Percentiles rank a stretch among this genome's conserved stretches.
Evolutionary conservation across 2,113 vertebrate genomes (phyloP).

Genomic region (Microcebus tavaratra): DNA sequence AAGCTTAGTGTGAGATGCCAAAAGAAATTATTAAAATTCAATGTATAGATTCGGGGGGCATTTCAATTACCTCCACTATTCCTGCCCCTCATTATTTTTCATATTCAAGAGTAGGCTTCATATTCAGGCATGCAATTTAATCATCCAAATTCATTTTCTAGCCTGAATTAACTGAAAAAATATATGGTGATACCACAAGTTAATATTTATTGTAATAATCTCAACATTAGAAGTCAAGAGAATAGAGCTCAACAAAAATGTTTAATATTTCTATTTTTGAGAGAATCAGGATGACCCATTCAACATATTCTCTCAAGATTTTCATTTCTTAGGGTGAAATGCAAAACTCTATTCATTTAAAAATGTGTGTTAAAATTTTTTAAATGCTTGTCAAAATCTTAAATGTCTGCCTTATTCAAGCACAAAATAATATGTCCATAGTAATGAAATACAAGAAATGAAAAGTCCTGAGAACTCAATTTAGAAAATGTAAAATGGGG

Average conservation of each 20-base stretch:
- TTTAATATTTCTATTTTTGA: slow-evolving; percentile 6
- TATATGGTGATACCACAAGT: not conserved
- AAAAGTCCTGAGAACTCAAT: not conserved
- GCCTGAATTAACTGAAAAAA: slow-evolving; percentile 10
- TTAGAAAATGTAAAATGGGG: not conserved
- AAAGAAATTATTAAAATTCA: slow-evolving; percentile 41
- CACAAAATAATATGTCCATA: not conserved
- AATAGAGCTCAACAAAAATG: not conserved
- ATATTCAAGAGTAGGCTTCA: slow-evolving; percentile 19
- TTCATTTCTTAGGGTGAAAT: not conserved
- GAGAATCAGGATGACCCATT: not conserved
- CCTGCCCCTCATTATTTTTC: not conserved
- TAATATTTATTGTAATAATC: slow-evolving; percentile 27
- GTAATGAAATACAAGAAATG: not conserved
- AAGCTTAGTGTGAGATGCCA: not conserved
- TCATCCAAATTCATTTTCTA: slow-evolving; percentile 44
- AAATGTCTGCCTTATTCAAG: not conserved
- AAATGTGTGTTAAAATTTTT: not conserved
- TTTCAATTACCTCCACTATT: slow-evolving; percentile 29
- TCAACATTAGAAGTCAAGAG: slow-evolving; percentile 24
- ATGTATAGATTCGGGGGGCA: not conserved
- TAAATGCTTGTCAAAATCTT: slow-evolving; percentile 5
- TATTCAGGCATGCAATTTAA: slow-evolving; percentile 27
- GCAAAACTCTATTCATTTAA: not conserved
- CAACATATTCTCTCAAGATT: not conserved